Conservation (phyloP, 2,797 vertebrate species). For the Ctenopoma multispine region DNA sequence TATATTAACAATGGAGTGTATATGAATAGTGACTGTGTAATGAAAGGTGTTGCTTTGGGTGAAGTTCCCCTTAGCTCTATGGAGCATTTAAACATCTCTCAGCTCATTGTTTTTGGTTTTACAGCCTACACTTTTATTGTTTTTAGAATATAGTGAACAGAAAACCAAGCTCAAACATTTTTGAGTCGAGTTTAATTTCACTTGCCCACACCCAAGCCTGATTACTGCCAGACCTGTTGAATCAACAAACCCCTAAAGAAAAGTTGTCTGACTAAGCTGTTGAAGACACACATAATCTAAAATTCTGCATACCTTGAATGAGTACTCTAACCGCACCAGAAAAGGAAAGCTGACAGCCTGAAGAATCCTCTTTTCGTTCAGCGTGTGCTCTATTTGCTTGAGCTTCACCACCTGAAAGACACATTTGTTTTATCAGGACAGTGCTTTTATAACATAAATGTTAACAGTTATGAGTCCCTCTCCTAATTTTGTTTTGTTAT, state of each 20-base stretch:
- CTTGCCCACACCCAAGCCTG: no score
- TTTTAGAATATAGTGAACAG: background rate
- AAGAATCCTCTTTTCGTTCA: slow-evolving; percentile 94
- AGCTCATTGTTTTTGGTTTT: background rate
- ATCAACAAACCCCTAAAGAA: no score
- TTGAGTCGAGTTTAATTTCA: no score
- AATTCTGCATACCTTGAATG: slow-evolving; percentile 87
- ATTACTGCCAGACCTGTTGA: no score
- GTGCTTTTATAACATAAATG: background rate
- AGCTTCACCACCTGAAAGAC: slow-evolving; percentile 90
- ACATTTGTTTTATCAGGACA: background rate
- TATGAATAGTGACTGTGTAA: no score
- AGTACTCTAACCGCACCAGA: slow-evolving; percentile 91
- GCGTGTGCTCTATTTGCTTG: slow-evolving; percentile 95
- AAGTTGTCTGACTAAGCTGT: no score
- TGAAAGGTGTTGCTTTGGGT: no score
- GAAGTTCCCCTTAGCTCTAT: background rate
- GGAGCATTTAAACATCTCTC: background rate
- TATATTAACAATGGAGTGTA: no score
- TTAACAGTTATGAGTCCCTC: background rate
- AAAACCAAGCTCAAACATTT: background rate
- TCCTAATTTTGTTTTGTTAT: background rate
- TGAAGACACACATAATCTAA: background rate
- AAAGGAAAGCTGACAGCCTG: slow-evolving; percentile 95
- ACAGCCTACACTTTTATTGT: background rate